Percentiles rank a stretch among this genome's conserved stretches.
phyloP scores from a whole-genome alignment of 2,888 invertebrate genomes.

The Tipula unca region DNA sequence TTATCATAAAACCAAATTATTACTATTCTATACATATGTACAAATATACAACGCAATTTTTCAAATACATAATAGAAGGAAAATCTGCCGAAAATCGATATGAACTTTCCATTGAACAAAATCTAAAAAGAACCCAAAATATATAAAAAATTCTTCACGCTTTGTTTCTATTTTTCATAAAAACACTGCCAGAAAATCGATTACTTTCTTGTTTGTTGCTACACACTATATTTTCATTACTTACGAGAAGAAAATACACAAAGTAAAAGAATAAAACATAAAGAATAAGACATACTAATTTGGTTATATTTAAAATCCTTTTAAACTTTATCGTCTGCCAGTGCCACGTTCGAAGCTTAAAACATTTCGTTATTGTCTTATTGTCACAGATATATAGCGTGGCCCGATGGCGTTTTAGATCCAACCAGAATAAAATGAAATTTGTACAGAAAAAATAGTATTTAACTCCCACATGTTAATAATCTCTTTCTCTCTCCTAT shows the following conservation, averaged over 20 bases:
- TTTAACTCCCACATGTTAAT: background rate
- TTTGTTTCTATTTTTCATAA: background rate
- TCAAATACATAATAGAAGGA: background rate
- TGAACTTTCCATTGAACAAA: background rate
- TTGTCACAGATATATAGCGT: background rate
- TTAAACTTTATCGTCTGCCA: too few species aligned
- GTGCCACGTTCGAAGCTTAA: too few species aligned
- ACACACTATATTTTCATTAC: background rate
- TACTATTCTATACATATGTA: too few species aligned
- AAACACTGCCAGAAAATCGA: background rate
- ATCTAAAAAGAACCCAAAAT: background rate
- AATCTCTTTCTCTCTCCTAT: background rate
- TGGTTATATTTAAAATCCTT: background rate
- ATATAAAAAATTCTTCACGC: background rate
- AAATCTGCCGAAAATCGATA: background rate
- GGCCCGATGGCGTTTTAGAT: background rate
- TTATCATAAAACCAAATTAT: too few species aligned
- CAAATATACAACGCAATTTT: background rate
- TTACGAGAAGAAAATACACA: background rate
- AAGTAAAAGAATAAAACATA: background rate
- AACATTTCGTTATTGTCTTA: too few species aligned
- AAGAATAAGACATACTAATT: background rate
- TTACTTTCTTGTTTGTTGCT: background rate
- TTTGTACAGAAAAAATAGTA: background rate
- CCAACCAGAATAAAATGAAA: background rate